Conservation (phyloP, 2,797 vertebrate genomes). For the Halcyon leucocephala region DNA sequence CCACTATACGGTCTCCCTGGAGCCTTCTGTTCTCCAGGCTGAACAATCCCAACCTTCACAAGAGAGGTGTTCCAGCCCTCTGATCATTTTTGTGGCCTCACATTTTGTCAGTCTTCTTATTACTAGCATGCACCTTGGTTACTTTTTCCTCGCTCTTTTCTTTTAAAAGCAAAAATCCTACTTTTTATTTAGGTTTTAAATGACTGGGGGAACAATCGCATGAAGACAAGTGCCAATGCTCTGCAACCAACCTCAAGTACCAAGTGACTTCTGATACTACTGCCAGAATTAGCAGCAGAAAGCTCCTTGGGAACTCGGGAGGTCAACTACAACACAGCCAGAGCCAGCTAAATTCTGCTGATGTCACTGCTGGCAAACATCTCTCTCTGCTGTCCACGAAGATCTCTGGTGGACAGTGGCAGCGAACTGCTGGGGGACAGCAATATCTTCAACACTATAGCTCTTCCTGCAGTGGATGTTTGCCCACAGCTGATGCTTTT, state of each 20-base stretch:
- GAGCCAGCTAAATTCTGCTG: neutral
- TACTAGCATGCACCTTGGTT: neutral
- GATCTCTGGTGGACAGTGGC: neutral
- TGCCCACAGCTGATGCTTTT: neutral
- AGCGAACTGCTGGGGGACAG: neutral
- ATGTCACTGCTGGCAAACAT: neutral
- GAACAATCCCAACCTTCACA: neutral
- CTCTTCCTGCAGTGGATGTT: neutral
- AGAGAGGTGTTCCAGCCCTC: neutral
- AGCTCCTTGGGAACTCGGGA: neutral
- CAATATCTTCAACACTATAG: neutral
- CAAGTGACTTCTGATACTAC: fast-evolving
- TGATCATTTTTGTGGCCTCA: neutral
- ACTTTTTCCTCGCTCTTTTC: neutral
- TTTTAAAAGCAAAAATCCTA: neutral
- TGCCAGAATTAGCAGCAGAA: neutral
- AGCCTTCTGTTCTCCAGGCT: neutral
- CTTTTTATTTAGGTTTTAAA: neutral
- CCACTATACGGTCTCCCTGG: neutral
- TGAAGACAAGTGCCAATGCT: fast-evolving
- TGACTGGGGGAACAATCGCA: neutral
- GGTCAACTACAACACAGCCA: neutral
- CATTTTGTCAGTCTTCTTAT: neutral
- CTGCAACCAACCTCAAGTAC: neutral
- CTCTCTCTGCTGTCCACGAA: neutral